Percentiles rank a stretch among this genome's conserved stretches.
These are phyloP conservation scores for Drymonia ruficornis DNA, from an alignment of 2,888 invertebrate species.

Conservation along the genomic window DNA sequence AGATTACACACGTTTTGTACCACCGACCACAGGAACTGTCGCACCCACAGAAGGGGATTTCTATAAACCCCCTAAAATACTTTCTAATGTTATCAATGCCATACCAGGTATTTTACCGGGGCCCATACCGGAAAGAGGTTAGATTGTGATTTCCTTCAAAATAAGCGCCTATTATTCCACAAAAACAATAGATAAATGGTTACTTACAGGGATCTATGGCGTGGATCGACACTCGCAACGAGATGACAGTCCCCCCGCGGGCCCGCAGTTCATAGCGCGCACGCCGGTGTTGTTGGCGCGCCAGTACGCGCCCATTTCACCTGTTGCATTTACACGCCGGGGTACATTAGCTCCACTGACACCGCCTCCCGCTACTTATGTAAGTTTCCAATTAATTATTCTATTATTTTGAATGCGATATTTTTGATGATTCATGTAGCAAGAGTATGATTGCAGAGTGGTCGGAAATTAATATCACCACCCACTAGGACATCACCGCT, in stretches of 20 bases:
- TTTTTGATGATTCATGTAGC: neutral
- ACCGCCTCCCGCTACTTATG: conserved; percentile 46
- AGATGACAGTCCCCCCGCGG: conserved; percentile 71
- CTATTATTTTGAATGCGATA: neutral
- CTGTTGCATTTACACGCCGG: conserved; percentile 62
- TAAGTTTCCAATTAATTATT: conserved; percentile 38
- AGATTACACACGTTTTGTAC: conserved; percentile 70
- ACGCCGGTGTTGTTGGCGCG: conserved; percentile 43
- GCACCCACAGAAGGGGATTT: conserved; percentile 31
- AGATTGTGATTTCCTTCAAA: conserved; percentile 4
- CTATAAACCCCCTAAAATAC: conserved; percentile 25
- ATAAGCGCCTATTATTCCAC: neutral
- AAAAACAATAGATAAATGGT: neutral
- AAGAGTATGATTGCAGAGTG: conserved; percentile 19
- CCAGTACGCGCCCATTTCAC: conserved; percentile 70
- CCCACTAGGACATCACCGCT: conserved; percentile 47
- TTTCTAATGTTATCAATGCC: conserved; percentile 23
- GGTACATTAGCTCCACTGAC: conserved; percentile 48
- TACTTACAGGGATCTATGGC: conserved; percentile 8
- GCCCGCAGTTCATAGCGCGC: conserved; percentile 63
- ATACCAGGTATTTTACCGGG: conserved; percentile 9
- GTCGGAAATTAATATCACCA: conserved; percentile 22
- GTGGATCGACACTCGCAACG: conserved; percentile 46
- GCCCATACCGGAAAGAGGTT: conserved; percentile 37
- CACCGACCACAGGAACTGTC: conserved; percentile 50